Evolutionary conservation across 2,888 invertebrate species (phyloP).

Genomic region (Trichogramma evanescens): DNA sequence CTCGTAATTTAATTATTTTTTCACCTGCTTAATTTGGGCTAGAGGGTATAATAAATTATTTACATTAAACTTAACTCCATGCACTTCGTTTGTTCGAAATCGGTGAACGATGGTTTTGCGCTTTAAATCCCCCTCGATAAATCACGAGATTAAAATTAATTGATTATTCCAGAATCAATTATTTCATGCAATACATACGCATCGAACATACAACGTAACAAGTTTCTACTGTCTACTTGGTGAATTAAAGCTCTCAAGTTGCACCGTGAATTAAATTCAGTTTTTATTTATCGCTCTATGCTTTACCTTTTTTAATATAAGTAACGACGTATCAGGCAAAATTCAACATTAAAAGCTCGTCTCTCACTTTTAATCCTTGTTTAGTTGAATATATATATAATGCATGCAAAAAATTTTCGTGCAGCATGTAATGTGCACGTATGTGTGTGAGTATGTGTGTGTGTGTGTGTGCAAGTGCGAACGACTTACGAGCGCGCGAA

Average conservation of each 20-base stretch:
- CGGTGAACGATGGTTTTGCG: not conserved
- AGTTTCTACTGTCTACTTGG: no score
- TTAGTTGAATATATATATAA: not conserved
- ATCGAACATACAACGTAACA: no score
- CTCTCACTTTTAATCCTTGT: not conserved
- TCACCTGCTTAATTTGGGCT: no score
- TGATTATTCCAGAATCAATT: slow-evolving; percentile 9
- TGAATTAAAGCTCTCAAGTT: no score
- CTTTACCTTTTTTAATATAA: no score
- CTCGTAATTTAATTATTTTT: no score
- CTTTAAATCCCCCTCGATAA: not conserved
- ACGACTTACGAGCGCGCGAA: not conserved
- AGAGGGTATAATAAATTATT: not conserved
- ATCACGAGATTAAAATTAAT: slow-evolving; percentile 6
- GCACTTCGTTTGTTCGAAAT: not conserved
- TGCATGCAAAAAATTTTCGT: slow-evolving; percentile 2
- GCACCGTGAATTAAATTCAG: no score
- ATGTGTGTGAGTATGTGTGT: no score
- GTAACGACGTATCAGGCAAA: not conserved
- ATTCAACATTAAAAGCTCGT: not conserved
- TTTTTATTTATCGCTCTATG: no score
- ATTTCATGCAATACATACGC: not conserved
- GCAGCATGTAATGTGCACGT: no score
- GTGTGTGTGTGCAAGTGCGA: no score
- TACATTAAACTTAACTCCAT: slow-evolving; percentile 2